phyloP scores from a whole-genome alignment of 2,797 vertebrate genomes.

The Periparus ater region DNA sequence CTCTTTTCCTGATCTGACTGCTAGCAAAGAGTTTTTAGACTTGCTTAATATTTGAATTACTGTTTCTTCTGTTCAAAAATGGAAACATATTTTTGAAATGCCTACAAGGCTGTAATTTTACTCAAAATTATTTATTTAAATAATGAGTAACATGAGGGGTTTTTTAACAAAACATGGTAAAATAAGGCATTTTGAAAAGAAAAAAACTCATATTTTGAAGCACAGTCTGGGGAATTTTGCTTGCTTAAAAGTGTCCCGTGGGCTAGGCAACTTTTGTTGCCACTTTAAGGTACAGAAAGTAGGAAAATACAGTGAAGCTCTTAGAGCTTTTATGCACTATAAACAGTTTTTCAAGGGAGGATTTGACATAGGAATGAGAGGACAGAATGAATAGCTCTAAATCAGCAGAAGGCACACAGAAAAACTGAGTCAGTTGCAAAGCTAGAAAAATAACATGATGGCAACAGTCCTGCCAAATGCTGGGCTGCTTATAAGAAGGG shows the following conservation, averaged over 20 bases:
- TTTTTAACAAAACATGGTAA: background rate
- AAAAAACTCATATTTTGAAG: background rate
- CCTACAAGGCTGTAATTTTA: background rate
- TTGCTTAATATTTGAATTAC: background rate
- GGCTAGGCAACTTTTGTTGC: background rate
- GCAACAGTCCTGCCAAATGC: background rate
- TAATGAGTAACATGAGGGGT: background rate
- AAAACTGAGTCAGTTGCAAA: background rate
- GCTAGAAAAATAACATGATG: background rate
- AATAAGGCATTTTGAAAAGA: background rate
- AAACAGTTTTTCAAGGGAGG: background rate
- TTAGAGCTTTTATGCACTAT: background rate
- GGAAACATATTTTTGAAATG: background rate
- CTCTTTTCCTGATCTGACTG: background rate
- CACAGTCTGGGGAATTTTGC: background rate
- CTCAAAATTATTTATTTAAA: background rate
- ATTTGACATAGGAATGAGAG: background rate
- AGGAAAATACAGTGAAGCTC: background rate
- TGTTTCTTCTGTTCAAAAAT: background rate
- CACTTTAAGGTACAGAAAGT: background rate
- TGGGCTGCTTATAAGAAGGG: background rate
- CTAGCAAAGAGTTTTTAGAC: background rate
- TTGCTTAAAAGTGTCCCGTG: background rate
- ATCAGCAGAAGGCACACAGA: background rate
- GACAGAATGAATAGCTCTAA: background rate